Percentiles rank a stretch among this genome's conserved stretches.
phyloP scores from a whole-genome alignment of 2,113 vertebrate species.

The Chascanopsetta lugubris region DNA sequence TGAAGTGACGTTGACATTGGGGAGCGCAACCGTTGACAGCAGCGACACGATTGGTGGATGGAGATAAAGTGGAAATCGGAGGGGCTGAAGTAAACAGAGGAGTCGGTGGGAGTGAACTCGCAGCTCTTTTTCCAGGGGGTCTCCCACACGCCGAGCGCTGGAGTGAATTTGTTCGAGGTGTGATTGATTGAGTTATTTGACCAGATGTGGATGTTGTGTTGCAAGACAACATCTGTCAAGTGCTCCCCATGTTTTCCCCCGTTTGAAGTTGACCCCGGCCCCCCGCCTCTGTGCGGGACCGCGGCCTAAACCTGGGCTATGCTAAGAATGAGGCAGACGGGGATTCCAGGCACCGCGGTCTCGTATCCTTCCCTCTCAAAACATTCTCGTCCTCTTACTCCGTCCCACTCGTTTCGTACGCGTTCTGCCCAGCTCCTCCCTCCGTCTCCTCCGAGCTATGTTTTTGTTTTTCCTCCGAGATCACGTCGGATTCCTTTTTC shows the following conservation, averaged over 20 bases:
- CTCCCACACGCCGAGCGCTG: background rate
- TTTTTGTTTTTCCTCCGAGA: constrained; percentile 52
- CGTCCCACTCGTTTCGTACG: constrained; percentile 16
- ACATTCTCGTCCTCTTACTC: constrained; percentile 41
- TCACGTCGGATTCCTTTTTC: constrained; percentile 32
- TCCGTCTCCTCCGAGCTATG: background rate
- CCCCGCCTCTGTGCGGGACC: constrained; percentile 43
- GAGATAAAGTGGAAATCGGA: too few relatives aligned
- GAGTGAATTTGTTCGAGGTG: background rate
- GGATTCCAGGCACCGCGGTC: constrained; percentile 62
- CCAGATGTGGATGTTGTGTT: constrained; percentile 16
- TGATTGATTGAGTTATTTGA: constrained; percentile 20
- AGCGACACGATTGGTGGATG: too few relatives aligned
- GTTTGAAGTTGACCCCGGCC: constrained; percentile 42
- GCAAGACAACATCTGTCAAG: constrained; percentile 28
- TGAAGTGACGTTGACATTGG: too few relatives aligned
- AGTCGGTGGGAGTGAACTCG: too few relatives aligned
- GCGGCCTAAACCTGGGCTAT: constrained; percentile 66
- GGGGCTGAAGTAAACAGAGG: too few relatives aligned
- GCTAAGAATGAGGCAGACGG: constrained; percentile 63
- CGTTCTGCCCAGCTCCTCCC: constrained; percentile 16
- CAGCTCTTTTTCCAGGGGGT: background rate
- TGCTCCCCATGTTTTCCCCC: constrained; percentile 25
- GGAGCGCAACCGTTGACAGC: too few relatives aligned
- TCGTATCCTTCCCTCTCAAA: constrained; percentile 47